These are phyloP conservation scores for Drosophila kanekoi DNA, from an alignment of 2,888 invertebrate species.

Conservation along the genomic window DNA sequence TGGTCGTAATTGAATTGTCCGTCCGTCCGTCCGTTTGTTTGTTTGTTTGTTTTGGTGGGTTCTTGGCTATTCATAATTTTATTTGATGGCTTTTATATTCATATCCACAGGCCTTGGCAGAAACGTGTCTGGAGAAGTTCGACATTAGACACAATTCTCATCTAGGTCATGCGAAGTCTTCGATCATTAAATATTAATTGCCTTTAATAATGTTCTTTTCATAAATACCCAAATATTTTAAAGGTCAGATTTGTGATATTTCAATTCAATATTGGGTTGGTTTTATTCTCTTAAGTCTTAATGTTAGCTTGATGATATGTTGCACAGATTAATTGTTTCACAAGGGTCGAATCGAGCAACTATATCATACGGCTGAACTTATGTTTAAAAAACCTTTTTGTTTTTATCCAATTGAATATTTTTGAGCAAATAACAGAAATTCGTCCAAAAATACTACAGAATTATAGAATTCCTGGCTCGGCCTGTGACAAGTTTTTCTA, in stretches of 20 bases:
- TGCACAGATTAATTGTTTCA: too few relatives aligned
- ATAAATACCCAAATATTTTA: background rate
- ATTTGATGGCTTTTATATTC: conserved; percentile 56
- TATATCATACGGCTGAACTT: too few relatives aligned
- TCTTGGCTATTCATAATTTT: conserved; percentile 72
- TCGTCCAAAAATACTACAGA: too few relatives aligned
- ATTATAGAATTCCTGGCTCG: too few relatives aligned
- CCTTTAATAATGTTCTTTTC: conserved; percentile 12
- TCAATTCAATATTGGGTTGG: too few relatives aligned
- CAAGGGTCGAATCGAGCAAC: too few relatives aligned
- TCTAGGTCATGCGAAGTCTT: conserved; percentile 38
- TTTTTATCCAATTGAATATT: too few relatives aligned
- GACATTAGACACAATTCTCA: conserved; percentile 36
- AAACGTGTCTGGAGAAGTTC: conserved; percentile 40
- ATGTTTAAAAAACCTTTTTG: too few relatives aligned
- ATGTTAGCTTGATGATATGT: too few relatives aligned
- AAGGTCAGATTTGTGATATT: background rate
- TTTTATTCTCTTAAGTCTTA: too few relatives aligned
- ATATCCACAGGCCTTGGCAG: conserved; percentile 45
- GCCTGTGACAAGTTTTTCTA: too few relatives aligned
- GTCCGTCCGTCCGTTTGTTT: background rate
- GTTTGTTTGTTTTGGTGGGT: conserved; percentile 37
- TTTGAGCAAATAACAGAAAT: too few relatives aligned
- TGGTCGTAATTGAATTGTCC: conserved; percentile 23
- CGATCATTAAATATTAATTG: conserved; percentile 16